A percentile compares a stretch with the other conserved stretches of the same genome.
Evolutionary conservation across 2,797 vertebrate genomes (phyloP).

Genomic region (Chaunax sp.): DNA sequence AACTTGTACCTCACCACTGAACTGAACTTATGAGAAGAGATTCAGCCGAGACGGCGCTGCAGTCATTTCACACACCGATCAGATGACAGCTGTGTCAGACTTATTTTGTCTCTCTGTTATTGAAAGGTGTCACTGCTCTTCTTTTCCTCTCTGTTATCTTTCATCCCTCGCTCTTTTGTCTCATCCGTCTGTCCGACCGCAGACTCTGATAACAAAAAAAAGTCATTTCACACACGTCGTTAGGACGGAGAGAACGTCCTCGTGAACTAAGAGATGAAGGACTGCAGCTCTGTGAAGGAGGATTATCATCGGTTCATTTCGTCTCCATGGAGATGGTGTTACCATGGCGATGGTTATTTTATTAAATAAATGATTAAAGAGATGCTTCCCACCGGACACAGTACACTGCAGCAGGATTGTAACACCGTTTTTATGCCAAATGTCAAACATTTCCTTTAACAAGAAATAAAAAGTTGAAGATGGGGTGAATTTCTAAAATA

Average conservation of each 20-base stretch:
- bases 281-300: constrained; percentile 3
- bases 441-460: too few species aligned
- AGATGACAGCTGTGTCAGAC: too few species aligned
- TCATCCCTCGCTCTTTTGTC: background rate
- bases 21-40: too few species aligned
- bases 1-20: too few species aligned
- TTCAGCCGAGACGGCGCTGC: too few species aligned
- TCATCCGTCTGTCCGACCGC: background rate
- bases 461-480: too few species aligned
- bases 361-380: background rate
- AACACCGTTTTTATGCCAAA: background rate
- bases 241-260: background rate
- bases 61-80: too few species aligned
- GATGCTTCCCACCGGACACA: background rate
- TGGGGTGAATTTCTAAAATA: too few species aligned
- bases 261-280: background rate
- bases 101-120: too few species aligned
- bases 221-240: too few species aligned
- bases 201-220: too few species aligned
- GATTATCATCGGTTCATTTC: constrained; percentile 5
- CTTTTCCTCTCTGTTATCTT: background rate
- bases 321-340: constrained; percentile 23
- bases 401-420: background rate
- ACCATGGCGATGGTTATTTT: constrained; percentile 3
- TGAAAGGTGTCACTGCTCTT: background rate